phyloP scores from a whole-genome alignment of 1,140 invertebrate species.

The Pseudomyrmex dendroicus region DNA sequence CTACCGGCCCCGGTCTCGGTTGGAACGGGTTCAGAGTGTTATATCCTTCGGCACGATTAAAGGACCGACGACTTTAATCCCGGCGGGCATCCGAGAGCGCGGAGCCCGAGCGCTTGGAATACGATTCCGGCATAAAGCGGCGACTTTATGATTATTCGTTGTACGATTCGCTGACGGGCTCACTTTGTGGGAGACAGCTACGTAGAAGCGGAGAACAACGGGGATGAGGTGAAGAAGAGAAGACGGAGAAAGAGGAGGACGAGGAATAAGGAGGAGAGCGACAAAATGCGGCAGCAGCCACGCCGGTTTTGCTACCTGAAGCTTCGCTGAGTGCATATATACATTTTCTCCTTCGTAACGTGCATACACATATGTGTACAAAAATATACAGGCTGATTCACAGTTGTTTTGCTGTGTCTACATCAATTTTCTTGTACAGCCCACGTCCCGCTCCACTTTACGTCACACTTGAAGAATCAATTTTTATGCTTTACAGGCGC shows the following conservation, averaged over 20 bases:
- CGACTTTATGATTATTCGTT: conserved; percentile 77
- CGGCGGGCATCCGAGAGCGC: conserved; percentile 35
- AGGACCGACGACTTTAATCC: conserved; percentile 72
- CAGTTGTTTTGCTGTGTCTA: conserved; percentile 8
- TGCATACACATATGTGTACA: not conserved
- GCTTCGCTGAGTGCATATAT: conserved; percentile 44
- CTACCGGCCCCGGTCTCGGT: conserved; percentile 32
- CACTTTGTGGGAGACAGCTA: conserved; percentile 72
- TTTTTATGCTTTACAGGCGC: not conserved
- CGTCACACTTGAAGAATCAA: not conserved
- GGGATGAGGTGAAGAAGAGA: conserved; percentile 28
- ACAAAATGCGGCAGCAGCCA: conserved; percentile 69
- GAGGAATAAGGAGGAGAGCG: conserved; percentile 60
- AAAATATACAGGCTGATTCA: conserved; percentile 25
- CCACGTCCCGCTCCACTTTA: too few relatives aligned
- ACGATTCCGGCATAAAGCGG: conserved; percentile 76
- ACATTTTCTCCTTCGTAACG: conserved; percentile 25
- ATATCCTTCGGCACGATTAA: conserved; percentile 73
- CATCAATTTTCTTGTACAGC: conserved; percentile 1
- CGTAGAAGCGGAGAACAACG: conserved; percentile 27
- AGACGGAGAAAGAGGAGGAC: conserved; percentile 17
- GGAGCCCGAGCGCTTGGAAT: conserved; percentile 61
- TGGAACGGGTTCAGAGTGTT: conserved; percentile 65
- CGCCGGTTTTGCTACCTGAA: conserved; percentile 73
- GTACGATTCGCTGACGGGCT: conserved; percentile 74